phyloP scores from a whole-genome alignment of 2,113 vertebrate species.

The Oryzias curvinotus region DNA sequence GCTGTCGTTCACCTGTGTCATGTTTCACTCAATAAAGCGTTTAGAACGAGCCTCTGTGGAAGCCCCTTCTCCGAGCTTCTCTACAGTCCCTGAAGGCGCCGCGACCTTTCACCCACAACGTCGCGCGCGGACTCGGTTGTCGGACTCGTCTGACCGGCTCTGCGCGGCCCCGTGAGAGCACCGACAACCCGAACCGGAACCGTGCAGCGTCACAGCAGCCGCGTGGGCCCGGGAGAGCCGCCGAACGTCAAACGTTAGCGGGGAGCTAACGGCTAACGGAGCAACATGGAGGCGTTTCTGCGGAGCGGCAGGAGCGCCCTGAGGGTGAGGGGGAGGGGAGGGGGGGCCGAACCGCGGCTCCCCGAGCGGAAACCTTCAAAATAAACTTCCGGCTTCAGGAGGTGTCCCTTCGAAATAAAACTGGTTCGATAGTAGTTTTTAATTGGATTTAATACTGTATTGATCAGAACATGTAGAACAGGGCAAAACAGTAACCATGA shows the following conservation, averaged over 20 bases:
- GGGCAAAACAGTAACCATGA: no score
- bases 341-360: neutral
- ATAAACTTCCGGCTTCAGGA: conserved; percentile 1
- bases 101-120: conserved; percentile 40
- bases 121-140: neutral
- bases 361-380: neutral
- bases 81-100: conserved; percentile 5
- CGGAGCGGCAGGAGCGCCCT: conserved; percentile 25
- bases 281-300: conserved; percentile 59
- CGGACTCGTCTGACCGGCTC: neutral
- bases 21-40: no score
- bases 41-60: no score
- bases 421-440: neutral
- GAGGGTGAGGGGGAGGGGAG: conserved; percentile 37
- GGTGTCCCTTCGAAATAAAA: neutral
- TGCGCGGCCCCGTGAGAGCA: neutral
- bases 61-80: no score
- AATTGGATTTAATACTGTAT: no score
- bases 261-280: conserved; percentile 26
- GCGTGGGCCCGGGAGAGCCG: no score
- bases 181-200: neutral
- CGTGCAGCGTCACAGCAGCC: neutral
- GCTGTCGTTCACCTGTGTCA: no score
- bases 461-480: no score
- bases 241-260: neutral